phyloP scores from a whole-genome alignment of 1,140 invertebrate species.

The Gryllus bimaculatus region DNA sequence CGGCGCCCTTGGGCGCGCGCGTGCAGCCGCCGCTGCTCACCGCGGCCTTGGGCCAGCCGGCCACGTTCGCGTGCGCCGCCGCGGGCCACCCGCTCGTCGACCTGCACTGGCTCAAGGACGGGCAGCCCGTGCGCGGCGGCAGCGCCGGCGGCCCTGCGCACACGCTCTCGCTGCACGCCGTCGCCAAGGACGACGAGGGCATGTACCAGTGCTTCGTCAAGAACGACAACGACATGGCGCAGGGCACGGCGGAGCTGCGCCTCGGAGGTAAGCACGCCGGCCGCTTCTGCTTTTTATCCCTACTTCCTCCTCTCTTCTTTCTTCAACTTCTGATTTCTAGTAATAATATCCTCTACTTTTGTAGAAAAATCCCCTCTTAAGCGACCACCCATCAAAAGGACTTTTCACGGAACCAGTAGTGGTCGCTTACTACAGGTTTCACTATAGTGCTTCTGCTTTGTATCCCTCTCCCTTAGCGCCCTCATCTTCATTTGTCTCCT shows the following conservation, averaged over 20 bases:
- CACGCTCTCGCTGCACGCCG: slow-evolving; percentile 30
- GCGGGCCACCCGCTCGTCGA: slow-evolving; percentile 32
- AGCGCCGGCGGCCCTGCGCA: slow-evolving; percentile 24
- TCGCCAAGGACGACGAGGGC: slow-evolving; percentile 37
- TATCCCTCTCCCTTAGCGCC: too few relatives aligned
- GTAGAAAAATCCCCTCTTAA: too few relatives aligned
- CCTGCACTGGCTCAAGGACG: slow-evolving; percentile 27
- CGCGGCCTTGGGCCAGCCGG: slow-evolving; percentile 36
- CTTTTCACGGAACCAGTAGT: too few relatives aligned
- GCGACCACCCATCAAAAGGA: too few relatives aligned
- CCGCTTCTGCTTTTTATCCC: too few relatives aligned
- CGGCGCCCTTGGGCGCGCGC: slow-evolving; percentile 34
- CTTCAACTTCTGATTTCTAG: too few relatives aligned
- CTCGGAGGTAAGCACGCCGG: slow-evolving; percentile 36
- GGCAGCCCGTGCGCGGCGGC: slow-evolving; percentile 27
- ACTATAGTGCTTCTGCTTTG: too few relatives aligned
- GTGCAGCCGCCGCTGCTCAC: slow-evolving; percentile 35
- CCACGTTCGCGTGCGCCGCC: slow-evolving; percentile 36
- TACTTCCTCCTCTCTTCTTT: too few relatives aligned
- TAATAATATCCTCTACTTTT: too few relatives aligned
- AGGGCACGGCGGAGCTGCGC: slow-evolving; percentile 38
- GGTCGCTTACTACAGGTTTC: too few relatives aligned
- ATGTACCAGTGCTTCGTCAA: slow-evolving; percentile 46
- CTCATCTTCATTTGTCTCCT: too few relatives aligned
- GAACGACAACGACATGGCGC: slow-evolving; percentile 36